Base-by-base conservation (phyloP, 2,113 vertebrate species). In the Brachypodius melanocephalos region DNA sequence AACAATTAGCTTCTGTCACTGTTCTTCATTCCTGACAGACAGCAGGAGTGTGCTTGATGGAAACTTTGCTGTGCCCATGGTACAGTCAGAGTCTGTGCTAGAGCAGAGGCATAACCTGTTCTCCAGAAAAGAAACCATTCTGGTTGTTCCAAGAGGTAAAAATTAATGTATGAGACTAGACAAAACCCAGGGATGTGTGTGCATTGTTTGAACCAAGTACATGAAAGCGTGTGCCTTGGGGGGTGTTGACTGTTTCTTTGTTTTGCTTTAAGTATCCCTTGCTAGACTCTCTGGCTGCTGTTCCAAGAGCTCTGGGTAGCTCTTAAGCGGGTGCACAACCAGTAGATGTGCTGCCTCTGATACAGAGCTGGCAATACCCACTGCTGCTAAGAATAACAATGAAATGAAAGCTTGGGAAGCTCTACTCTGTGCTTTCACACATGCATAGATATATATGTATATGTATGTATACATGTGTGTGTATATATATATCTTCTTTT, bases 391-490 rank as follows among this genome's bases (percentile, higher is more conserved):
- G 12, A 48, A 32, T 31, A 45, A 32, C 17, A 46, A 63, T 12
- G 18, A 38, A 69, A 42, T 31, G 19, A 62, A 85, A 65, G 22
- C 24, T 43, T 61, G 51, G 55, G 36, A 78, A 22, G 8, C 21
- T 45, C 25, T 87, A 17, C 12, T 51, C 10, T 51, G 1, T 11
- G 6, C 12, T n/a, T 29, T 19, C n/a, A 18, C 9, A 22, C 12
- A 4, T 12, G 4, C 5, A 13, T 7, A 5, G 4, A 26, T 31
- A 19, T 12, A 22, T 34, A 10, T 25, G 1, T 43, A 1, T 15
- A 1, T 34, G 2, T 74, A 0, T 34, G 8, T 61, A 4, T 49
- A 13, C 25, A 14, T 51, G 6, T 34, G 3, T 28, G 4, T 45
- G 1, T 34, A 1, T 42, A 7, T 52, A 1, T 52, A 7, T 8